phyloP scores from a whole-genome alignment of 2,113 vertebrate genomes.

The Petromus typicus region DNA sequence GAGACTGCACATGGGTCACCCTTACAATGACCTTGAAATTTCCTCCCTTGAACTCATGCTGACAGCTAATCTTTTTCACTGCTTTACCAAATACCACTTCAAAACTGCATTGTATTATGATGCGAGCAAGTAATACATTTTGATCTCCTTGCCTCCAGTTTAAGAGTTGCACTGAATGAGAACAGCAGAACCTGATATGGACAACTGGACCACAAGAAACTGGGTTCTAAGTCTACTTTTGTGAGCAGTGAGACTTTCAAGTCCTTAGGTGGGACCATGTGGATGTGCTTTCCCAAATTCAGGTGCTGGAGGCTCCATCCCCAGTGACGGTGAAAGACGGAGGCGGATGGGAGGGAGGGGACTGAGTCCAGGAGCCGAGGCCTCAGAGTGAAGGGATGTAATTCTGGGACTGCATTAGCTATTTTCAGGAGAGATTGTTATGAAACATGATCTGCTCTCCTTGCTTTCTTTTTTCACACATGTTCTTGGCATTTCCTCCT shows the following conservation, averaged over 20 bases:
- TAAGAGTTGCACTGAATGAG: neutral
- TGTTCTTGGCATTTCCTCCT: accelerated
- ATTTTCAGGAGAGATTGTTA: no score
- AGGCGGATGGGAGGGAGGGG: no score
- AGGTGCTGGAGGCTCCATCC: neutral
- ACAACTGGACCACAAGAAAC: neutral
- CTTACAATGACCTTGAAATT: neutral
- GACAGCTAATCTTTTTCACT: neutral
- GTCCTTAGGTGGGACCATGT: neutral
- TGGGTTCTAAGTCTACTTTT: neutral
- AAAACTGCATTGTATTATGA: neutral
- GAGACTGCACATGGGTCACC: accelerated
- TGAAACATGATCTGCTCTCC: no score
- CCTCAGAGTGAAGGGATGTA: neutral
- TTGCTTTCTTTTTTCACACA: neutral
- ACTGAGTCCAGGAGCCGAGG: no score
- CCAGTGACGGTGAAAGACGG: no score
- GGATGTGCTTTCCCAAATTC: neutral
- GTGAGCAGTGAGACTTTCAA: neutral
- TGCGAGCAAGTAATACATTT: neutral
- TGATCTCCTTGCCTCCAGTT: neutral
- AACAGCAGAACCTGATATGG: neutral
- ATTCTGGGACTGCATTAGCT: neutral
- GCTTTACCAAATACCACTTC: neutral
- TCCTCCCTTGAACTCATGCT: neutral